Base-by-base conservation (phyloP, 2,113 vertebrate genomes). In the Calypte anna region DNA sequence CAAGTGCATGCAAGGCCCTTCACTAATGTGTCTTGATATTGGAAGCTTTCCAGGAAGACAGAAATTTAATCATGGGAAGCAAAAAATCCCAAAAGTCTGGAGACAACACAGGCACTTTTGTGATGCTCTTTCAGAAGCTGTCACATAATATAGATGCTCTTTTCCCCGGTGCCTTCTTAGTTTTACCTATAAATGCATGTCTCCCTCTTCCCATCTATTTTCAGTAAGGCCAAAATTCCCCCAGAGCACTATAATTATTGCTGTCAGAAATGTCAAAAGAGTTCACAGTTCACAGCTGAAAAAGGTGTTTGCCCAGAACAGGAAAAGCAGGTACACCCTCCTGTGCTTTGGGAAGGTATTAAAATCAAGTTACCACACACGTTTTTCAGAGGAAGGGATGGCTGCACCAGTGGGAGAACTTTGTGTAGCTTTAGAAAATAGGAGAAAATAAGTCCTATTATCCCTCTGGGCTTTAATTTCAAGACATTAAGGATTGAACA, bases 161-260 rank as follows among this genome's bases (percentile, higher is more conserved):
- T 91, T 80, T 90, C 36, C 51, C 28, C 67, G 66, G n/a, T 33
- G 79, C 30, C 50, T 40, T 73, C 67, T 53, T 50, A 30, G 28
- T 63, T 79, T 76, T 59, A 63, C 43, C 78, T 75, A 50, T 12
- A 53, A 88, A 77, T 59, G 40, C 67, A 5, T 3, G 2, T 14
- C 4, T 59, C 40, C n/a, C 63, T 28, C 10, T 61, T 80, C 82
- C 67, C 61, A 55, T 38, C 92, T 93, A 77, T 94, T 97, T 96
- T 62, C 80, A 90, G 91, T 62, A 89, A 92, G 94, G 94, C 88
- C 93, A 55, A 5, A 86, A 94, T 86, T 86, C 70, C 88, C 95
- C 86, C 68, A 28, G 66, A 90, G 91, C 81, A 27, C 59, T 28
- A 0, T 74, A 77, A 90, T 97, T 81, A 97, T 67, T 84, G 61